A percentile compares a stretch with the other conserved stretches of the same genome.
These are phyloP conservation scores for Florisuga fusca DNA, from an alignment of 2,797 vertebrate species.

Conservation along the genomic window DNA sequence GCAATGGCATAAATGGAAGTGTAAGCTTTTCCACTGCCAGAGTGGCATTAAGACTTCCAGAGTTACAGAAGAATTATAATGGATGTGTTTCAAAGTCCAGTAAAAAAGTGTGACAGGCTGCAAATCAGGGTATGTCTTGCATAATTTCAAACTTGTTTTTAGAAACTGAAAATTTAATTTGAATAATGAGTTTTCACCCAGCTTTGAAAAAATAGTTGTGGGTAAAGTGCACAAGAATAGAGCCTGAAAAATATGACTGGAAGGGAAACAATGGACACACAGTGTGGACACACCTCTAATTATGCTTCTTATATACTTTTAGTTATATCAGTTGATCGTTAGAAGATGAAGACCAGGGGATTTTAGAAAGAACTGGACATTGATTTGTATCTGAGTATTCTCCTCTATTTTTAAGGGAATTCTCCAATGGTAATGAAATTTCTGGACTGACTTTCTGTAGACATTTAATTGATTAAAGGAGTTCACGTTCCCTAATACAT, in stretches of 20 bases:
- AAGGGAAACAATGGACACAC: background rate
- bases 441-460: background rate
- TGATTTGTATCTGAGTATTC: background rate
- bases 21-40: conserved; percentile 1
- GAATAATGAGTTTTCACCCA: background rate
- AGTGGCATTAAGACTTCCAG: conserved; percentile 5
- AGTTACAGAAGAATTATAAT: background rate
- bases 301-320: background rate
- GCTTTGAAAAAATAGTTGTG: background rate
- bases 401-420: conserved; percentile 5
- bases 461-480: conserved; percentile 13
- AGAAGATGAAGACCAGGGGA: background rate
- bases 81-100: background rate
- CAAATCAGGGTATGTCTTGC: background rate
- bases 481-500: background rate
- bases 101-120: background rate
- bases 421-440: conserved; percentile 4
- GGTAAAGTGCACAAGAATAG: background rate
- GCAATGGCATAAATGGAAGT: background rate
- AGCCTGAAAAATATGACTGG: background rate
- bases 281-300: background rate
- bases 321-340: background rate
- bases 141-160: background rate
- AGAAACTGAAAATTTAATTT: conserved; percentile 4
- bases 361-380: background rate